These are phyloP conservation scores for Crenichthys baileyi DNA, from an alignment of 2,797 vertebrate genomes.

Conservation along the genomic window DNA sequence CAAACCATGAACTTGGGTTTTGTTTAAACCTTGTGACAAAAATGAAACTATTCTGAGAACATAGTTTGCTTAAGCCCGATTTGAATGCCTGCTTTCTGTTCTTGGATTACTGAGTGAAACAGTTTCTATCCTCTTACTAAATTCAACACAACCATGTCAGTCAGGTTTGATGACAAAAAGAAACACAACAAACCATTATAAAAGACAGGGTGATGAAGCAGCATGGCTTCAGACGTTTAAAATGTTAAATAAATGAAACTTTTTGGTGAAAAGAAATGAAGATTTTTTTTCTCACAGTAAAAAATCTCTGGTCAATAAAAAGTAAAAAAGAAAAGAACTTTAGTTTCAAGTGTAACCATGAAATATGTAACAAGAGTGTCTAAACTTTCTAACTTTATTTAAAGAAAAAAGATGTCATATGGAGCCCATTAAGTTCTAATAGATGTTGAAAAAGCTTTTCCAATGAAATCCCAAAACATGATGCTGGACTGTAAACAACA, in stretches of 20 bases:
- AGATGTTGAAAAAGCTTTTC: background rate
- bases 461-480: background rate
- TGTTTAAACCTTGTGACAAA: constrained; percentile 17
- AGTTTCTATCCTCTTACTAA: background rate
- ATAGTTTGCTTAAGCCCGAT: constrained; percentile 14
- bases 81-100: constrained; percentile 10
- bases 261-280: background rate
- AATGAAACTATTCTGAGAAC: constrained; percentile 11
- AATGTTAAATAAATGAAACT: background rate
- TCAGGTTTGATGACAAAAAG: constrained; percentile 3
- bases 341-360: background rate
- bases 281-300: background rate
- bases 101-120: constrained; percentile 4
- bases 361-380: background rate
- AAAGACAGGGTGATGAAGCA: background rate
- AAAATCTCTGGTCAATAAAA: background rate
- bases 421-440: background rate
- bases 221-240: background rate
- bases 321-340: background rate
- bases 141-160: constrained; percentile 1
- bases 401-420: background rate
- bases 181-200: background rate
- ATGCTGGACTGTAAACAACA: constrained; percentile 11
- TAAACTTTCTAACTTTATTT: too few species aligned
- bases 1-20: constrained; percentile 11